Percentiles rank a stretch among this genome's conserved stretches.
These are phyloP conservation scores for Catocala sponsa DNA, from an alignment of 2,888 invertebrate species.

Conservation along the genomic window DNA sequence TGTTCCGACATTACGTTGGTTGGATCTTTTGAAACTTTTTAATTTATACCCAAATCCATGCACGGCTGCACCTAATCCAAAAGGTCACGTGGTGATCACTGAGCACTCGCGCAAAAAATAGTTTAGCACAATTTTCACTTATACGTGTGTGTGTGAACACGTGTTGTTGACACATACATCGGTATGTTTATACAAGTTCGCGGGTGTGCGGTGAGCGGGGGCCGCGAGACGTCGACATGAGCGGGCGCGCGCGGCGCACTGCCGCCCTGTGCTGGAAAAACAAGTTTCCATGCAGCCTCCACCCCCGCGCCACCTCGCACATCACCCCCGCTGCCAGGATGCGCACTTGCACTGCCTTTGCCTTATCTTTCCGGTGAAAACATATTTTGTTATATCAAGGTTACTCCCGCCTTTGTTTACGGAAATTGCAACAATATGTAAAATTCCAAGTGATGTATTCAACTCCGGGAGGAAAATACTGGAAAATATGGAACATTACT, in stretches of 20 bases:
- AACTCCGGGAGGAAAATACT: constrained; percentile 6
- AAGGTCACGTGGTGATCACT: constrained; percentile 30
- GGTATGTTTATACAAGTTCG: constrained; percentile 49
- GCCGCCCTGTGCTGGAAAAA: constrained; percentile 74
- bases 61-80: constrained; percentile 43
- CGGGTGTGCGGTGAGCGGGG: constrained; percentile 30
- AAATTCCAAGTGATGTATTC: constrained; percentile 10
- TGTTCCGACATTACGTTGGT: constrained; percentile 66
- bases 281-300: constrained; percentile 80
- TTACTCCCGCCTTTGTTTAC: constrained; percentile 49
- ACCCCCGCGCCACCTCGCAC: constrained; percentile 61
- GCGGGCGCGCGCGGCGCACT: constrained; percentile 78
- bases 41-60: constrained; percentile 58
- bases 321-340: constrained; percentile 56
- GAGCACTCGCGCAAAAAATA: constrained; percentile 30
- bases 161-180: constrained; percentile 42
- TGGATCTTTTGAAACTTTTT: constrained; percentile 65
- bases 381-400: constrained; percentile 55
- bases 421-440: constrained; percentile 45
- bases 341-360: constrained; percentile 79
- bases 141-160: constrained; percentile 17
- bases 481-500: background rate
- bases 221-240: constrained; percentile 54
- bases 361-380: constrained; percentile 62
- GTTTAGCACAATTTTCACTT: constrained; percentile 26